Conservation (phyloP, 2,888 invertebrate genomes). For the Ormia ochracea region DNA sequence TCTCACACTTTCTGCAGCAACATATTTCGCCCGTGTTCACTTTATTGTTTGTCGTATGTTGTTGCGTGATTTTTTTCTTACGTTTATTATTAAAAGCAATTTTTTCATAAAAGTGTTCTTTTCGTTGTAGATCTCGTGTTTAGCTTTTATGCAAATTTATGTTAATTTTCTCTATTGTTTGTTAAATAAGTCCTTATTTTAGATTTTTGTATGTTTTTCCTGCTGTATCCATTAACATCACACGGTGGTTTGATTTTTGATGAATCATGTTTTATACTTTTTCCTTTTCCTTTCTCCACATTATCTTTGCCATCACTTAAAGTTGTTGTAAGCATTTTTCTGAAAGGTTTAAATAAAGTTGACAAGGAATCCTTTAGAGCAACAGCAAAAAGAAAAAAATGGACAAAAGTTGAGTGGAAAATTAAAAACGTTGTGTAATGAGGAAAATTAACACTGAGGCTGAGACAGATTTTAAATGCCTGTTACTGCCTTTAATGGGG, state of each 20-base stretch:
- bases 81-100: neutral
- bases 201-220: conserved; percentile 39
- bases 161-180: conserved; percentile 56
- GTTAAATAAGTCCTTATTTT: conserved; percentile 57
- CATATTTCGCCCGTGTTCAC: conserved; percentile 22
- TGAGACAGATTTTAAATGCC: neutral
- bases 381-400: neutral
- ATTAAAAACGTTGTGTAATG: neutral
- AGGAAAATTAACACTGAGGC: neutral
- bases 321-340: neutral
- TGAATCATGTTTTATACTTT: conserved; percentile 55
- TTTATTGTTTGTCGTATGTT: conserved; percentile 45
- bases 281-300: neutral
- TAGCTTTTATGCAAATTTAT: conserved; percentile 59
- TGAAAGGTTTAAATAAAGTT: conserved; percentile 3
- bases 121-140: conserved; percentile 29
- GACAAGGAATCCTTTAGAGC: conserved; percentile 15
- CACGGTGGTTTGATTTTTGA: conserved; percentile 58
- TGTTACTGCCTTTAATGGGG: neutral
- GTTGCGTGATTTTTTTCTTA: conserved; percentile 41
- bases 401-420: neutral
- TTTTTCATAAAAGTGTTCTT: neutral
- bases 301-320: conserved; percentile 5
- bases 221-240: conserved; percentile 51
- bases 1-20: neutral